Conservation (phyloP, 2,888 invertebrate genomes). For the Polyploca ridens region DNA sequence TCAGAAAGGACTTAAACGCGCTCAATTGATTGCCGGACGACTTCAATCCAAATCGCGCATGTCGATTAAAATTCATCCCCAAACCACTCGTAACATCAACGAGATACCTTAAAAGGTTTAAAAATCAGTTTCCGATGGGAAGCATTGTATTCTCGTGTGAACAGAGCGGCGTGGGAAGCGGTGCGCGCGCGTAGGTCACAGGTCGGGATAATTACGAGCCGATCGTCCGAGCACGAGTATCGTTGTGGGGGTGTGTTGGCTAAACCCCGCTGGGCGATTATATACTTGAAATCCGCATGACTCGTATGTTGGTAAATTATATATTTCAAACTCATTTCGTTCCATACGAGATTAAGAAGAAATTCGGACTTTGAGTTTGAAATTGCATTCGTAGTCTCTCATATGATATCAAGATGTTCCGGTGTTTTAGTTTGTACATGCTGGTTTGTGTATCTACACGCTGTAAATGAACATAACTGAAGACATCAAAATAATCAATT, state of each 20-base stretch:
- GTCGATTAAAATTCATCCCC: conserved; percentile 14
- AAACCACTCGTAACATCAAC: conserved; percentile 18
- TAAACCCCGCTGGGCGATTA: conserved; percentile 7
- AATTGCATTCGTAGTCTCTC: too few species aligned
- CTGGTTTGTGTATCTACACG: background rate
- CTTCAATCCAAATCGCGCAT: conserved; percentile 23
- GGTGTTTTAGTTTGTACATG: background rate
- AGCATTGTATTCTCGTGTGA: conserved; percentile 78
- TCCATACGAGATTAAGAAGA: background rate
- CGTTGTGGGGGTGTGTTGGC: conserved; percentile 35
- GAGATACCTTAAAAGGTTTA: conserved; percentile 26
- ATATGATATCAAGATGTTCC: background rate
- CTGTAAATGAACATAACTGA: background rate
- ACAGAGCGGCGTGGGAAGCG: conserved; percentile 68
- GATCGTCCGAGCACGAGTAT: conserved; percentile 50
- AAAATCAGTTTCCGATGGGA: conserved; percentile 69
- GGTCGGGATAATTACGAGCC: conserved; percentile 74
- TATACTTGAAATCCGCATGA: conserved; percentile 11
- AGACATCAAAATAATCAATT: too few species aligned
- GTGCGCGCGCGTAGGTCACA: conserved; percentile 65
- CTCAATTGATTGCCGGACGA: background rate
- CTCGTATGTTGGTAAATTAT: conserved; percentile 1
- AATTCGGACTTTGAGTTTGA: too few species aligned
- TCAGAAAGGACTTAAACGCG: background rate
- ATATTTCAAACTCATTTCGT: background rate